phyloP scores from a whole-genome alignment of 1,140 invertebrate species.

The Drosophila seguyi region DNA sequence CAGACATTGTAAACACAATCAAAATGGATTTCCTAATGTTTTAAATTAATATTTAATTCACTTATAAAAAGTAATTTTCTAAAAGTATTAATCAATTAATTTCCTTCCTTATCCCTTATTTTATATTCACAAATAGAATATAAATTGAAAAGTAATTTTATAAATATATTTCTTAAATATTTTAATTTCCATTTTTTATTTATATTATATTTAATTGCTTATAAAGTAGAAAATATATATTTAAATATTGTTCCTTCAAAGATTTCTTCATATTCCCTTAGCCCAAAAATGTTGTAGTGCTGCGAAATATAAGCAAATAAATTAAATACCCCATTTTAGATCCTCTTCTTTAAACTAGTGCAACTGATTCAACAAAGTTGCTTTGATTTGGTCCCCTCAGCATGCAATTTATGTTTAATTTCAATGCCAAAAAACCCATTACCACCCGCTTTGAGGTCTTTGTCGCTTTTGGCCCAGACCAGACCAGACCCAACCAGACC shows the following conservation, averaged over 20 bases:
- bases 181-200: background rate
- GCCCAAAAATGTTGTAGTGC: too few species aligned
- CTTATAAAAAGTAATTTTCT: too few species aligned
- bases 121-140: background rate
- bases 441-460: slow-evolving; percentile 58
- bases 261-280: background rate
- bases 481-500: slow-evolving; percentile 5
- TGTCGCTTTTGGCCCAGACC: slow-evolving; percentile 6
- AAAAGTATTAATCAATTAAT: too few species aligned
- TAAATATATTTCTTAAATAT: background rate
- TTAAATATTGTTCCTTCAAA: too few species aligned
- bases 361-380: slow-evolving; percentile 30
- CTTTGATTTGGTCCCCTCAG: slow-evolving; percentile 22
- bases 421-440: slow-evolving; percentile 80
- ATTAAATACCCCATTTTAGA: background rate
- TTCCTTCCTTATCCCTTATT: too few species aligned
- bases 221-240: background rate
- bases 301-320: background rate
- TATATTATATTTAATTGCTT: background rate
- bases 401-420: slow-evolving; percentile 45
- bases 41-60: too few species aligned
- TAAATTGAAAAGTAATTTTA: background rate
- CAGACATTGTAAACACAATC: background rate
- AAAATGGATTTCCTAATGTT: too few species aligned
- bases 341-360: background rate